Conservation (phyloP, 2,888 invertebrate genomes). For the Zaprionus obscuricornis region DNA sequence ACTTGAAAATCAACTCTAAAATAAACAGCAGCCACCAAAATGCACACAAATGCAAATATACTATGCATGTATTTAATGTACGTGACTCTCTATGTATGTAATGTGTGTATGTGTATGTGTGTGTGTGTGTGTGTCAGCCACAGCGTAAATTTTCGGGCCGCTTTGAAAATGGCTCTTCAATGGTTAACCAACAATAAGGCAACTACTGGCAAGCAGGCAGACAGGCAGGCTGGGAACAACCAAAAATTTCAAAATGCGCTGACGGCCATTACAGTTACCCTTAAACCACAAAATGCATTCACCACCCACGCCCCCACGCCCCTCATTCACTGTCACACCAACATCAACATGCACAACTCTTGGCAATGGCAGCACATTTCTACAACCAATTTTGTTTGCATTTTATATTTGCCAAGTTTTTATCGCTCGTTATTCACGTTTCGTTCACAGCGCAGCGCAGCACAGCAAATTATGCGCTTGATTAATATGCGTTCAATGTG, state of each 20-base stretch:
- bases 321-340: not conserved
- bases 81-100: conserved; percentile 9
- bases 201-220: conserved; percentile 54
- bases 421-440: conserved; percentile 72
- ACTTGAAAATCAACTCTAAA: conserved; percentile 78
- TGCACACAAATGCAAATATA: conserved; percentile 50
- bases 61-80: not conserved
- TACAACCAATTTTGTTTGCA: conserved; percentile 66
- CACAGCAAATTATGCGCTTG: conserved; percentile 70
- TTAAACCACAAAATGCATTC: not conserved
- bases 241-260: conserved; percentile 58
- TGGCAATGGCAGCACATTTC: conserved; percentile 29
- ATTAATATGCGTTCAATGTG: conserved; percentile 71
- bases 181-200: conserved; percentile 72
- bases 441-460: conserved; percentile 25
- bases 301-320: not conserved
- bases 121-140: conserved; percentile 27
- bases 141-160: conserved; percentile 50
- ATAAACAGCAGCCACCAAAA: conserved; percentile 68
- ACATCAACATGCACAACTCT: no score
- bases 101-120: conserved; percentile 3
- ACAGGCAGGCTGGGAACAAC: conserved; percentile 16
- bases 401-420: conserved; percentile 75
- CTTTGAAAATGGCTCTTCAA: conserved; percentile 66
- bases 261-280: conserved; percentile 50